Percentiles rank a stretch among this genome's conserved stretches.
Conservation (phyloP, 92 coral and sea anemone species). For the Epizoanthus ramosus region DNA sequence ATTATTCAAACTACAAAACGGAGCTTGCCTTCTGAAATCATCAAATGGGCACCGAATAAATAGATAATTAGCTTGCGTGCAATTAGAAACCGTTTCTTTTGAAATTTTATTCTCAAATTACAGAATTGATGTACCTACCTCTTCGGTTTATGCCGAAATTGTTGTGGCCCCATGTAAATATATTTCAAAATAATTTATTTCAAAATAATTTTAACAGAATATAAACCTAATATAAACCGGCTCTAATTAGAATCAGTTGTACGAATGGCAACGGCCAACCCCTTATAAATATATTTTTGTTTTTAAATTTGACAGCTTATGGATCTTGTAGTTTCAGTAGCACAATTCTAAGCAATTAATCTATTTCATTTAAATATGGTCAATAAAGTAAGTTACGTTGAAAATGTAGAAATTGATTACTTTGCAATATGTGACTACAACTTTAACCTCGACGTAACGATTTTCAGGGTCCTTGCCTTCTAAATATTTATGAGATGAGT, state of each 20-base stretch:
- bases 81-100: slow-evolving; percentile 21
- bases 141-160: too few relatives aligned
- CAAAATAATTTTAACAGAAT: too few relatives aligned
- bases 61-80: slow-evolving; percentile 18
- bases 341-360: background rate
- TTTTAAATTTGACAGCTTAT: background rate
- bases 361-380: background rate
- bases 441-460: background rate
- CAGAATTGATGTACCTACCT: too few relatives aligned
- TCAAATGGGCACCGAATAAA: slow-evolving; percentile 31
- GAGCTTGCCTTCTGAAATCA: slow-evolving; percentile 43
- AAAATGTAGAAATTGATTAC: background rate
- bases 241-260: too few relatives aligned
- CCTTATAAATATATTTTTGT: background rate
- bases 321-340: background rate
- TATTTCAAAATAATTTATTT: too few relatives aligned
- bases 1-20: slow-evolving; percentile 38
- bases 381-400: background rate
- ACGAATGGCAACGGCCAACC: too few relatives aligned
- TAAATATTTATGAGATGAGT: background rate
- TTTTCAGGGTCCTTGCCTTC: background rate
- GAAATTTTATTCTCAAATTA: background rate
- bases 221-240: too few relatives aligned
- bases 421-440: background rate
- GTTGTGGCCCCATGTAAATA: too few relatives aligned